Percentiles rank a stretch among this genome's conserved stretches.
Conservation (phyloP, 1,140 invertebrate genomes). For the Liolophura sinensis region DNA sequence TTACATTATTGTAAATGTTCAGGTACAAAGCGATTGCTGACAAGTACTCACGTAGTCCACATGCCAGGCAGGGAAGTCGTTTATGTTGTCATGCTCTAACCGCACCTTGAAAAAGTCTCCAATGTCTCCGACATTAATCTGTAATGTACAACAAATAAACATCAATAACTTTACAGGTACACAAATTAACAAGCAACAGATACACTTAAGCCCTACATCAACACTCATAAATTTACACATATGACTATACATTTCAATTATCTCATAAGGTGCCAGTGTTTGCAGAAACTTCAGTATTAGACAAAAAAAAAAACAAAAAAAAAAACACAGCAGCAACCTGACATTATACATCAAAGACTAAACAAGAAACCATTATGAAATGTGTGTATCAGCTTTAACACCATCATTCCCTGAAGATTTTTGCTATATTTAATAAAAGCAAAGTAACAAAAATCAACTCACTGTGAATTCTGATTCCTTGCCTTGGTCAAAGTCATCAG, state of each 20-base stretch:
- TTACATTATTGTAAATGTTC: too few relatives aligned
- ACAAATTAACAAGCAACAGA: neutral
- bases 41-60: constrained; percentile 35
- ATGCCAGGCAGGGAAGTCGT: constrained; percentile 33
- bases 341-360: neutral
- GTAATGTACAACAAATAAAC: constrained; percentile 2
- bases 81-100: constrained; percentile 37
- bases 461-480: constrained; percentile 33
- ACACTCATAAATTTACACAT: too few relatives aligned
- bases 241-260: neutral
- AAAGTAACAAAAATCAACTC: neutral
- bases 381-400: neutral
- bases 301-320: too few relatives aligned
- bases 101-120: constrained; percentile 42
- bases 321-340: too few relatives aligned
- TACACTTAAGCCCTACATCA: neutral
- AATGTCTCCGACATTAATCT: constrained; percentile 36
- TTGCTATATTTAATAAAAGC: too few relatives aligned
- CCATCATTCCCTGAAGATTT: neutral
- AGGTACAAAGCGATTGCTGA: too few relatives aligned
- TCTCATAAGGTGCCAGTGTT: neutral
- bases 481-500: constrained; percentile 25
- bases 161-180: neutral
- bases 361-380: neutral
- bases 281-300: too few relatives aligned